These are phyloP conservation scores for Torymus texanus DNA, from an alignment of 2,888 invertebrate genomes.

Conservation along the genomic window DNA sequence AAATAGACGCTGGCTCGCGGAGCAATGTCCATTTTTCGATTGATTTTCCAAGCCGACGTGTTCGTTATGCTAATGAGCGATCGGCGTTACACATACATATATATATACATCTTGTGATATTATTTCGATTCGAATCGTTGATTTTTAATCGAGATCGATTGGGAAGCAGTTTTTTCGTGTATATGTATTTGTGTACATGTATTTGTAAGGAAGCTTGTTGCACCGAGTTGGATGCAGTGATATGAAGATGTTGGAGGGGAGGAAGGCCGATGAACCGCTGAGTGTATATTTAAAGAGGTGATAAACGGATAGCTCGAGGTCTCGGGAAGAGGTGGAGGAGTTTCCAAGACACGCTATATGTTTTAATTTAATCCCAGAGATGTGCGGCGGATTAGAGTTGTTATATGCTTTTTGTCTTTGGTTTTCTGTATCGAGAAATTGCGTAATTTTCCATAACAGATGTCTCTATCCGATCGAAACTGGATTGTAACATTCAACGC, in stretches of 20 bases:
- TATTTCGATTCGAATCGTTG: not conserved
- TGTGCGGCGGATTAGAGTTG: too few relatives aligned
- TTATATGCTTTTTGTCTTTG: too few relatives aligned
- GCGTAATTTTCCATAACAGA: too few relatives aligned
- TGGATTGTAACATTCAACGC: too few relatives aligned
- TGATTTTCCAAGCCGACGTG: not conserved
- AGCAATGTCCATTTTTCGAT: not conserved
- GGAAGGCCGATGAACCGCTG: not conserved
- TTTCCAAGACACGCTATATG: too few relatives aligned
- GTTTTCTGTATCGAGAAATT: too few relatives aligned
- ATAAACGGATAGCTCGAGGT: too few relatives aligned
- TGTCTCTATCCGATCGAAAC: too few relatives aligned
- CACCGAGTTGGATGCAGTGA: not conserved
- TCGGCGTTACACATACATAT: not conserved
- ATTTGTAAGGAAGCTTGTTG: conserved; percentile 13
- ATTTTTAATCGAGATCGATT: conserved; percentile 1
- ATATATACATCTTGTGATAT: not conserved
- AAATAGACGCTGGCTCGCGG: not conserved
- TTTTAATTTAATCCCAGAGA: too few relatives aligned
- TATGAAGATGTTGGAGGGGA: not conserved
- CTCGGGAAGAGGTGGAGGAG: too few relatives aligned
- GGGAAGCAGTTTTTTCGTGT: not conserved
- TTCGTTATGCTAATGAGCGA: conserved; percentile 10
- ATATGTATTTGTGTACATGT: not conserved
- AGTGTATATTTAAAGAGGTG: too few relatives aligned